Evolutionary conservation across 92 coral and sea anemone genomes (phyloP).

Genomic region (Siderastrea radians): DNA sequence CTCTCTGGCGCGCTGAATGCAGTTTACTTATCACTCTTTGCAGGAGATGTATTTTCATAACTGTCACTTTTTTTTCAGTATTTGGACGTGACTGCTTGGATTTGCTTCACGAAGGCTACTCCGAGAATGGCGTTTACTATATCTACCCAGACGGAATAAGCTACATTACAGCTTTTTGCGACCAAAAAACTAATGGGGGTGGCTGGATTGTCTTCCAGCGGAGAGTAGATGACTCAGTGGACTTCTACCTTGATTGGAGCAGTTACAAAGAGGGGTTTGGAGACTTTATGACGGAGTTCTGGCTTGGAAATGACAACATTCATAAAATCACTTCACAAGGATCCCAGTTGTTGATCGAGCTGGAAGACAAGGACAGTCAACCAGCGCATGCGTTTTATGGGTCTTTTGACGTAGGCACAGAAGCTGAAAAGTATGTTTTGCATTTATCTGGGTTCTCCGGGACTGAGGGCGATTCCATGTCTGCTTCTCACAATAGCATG

Average conservation of each 20-base stretch:
- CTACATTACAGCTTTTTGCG: slow-evolving; percentile 57
- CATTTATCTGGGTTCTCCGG: slow-evolving; percentile 45
- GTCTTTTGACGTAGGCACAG: slow-evolving; percentile 35
- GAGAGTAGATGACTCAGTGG: slow-evolving; percentile 57
- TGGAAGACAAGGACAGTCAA: slow-evolving; percentile 28
- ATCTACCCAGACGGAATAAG: slow-evolving; percentile 49
- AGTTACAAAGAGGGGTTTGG: slow-evolving; percentile 75
- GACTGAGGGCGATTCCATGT: slow-evolving; percentile 62
- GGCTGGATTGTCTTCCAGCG: slow-evolving; percentile 78
- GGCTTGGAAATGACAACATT: slow-evolving; percentile 76
- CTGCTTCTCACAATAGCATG: slow-evolving; percentile 33
- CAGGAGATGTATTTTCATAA: no score
- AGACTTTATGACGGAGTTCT: slow-evolving; percentile 56
- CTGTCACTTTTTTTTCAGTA: not conserved
- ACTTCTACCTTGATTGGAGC: slow-evolving; percentile 57
- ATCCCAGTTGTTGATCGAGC: slow-evolving; percentile 54
- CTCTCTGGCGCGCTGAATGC: no score
- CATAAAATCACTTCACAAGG: slow-evolving; percentile 37
- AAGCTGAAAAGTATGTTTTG: slow-evolving; percentile 27
- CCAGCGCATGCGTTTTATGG: slow-evolving; percentile 56
- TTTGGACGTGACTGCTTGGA: slow-evolving; percentile 11
- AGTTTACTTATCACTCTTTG: no score
- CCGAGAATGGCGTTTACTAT: slow-evolving; percentile 37
- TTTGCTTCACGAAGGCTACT: slow-evolving; percentile 65
- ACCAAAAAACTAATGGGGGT: slow-evolving; percentile 76